Conservation (phyloP, 1,140 invertebrate species). For the Aleiodes sp. region DNA sequence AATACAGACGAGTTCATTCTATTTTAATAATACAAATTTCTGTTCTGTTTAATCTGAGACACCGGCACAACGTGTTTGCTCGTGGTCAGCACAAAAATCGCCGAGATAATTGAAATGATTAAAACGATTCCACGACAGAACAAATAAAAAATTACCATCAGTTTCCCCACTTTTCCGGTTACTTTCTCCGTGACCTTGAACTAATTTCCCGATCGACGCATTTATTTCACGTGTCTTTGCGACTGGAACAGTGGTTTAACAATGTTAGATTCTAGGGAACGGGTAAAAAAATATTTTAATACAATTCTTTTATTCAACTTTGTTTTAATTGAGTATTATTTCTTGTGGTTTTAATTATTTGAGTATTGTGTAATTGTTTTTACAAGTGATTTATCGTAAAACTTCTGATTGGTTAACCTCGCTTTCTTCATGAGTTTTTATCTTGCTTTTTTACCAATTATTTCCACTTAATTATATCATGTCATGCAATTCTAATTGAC, state of each 20-base stretch:
- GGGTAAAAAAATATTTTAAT: background rate
- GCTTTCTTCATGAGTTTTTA: background rate
- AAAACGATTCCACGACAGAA: background rate
- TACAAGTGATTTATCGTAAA: background rate
- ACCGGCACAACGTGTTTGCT: background rate
- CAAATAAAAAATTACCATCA: background rate
- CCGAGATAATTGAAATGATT: background rate
- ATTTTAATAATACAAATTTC: background rate
- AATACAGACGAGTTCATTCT: conserved; percentile 8
- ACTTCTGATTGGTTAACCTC: background rate
- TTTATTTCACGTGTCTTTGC: background rate
- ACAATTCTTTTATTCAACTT: background rate
- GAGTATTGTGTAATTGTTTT: background rate
- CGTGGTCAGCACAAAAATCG: background rate
- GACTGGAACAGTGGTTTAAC: background rate
- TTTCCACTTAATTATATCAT: background rate
- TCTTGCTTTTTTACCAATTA: background rate
- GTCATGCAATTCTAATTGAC: background rate
- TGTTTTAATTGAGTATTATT: background rate
- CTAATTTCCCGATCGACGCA: background rate
- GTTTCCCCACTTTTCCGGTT: background rate
- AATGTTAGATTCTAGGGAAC: conserved; percentile 1
- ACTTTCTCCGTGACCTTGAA: background rate
- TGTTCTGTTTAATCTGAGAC: background rate
- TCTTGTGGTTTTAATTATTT: background rate